Evolutionary conservation across 1,140 invertebrate genomes (phyloP).

Genomic region (Ceratina japonica): DNA sequence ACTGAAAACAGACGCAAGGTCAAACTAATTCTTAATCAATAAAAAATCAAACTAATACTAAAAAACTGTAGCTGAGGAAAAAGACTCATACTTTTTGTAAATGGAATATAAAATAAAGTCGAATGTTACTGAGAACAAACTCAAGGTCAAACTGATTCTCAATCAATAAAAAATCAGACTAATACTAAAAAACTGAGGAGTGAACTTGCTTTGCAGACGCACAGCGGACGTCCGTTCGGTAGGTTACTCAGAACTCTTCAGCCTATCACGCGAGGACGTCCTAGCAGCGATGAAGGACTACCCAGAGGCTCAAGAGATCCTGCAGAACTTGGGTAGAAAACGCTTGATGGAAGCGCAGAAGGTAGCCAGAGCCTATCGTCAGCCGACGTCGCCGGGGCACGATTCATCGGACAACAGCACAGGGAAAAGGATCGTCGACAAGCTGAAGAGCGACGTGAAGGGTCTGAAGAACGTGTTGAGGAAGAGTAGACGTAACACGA

Average conservation of each 20-base stretch:
- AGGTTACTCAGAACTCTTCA: constrained; percentile 97
- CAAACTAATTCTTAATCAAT: too few species aligned
- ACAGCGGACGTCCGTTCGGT: constrained; percentile 97
- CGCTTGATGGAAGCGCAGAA: constrained; percentile 89
- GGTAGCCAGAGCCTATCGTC: constrained; percentile 65
- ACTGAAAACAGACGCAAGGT: too few species aligned
- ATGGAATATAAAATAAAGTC: too few species aligned
- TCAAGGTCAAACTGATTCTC: too few species aligned
- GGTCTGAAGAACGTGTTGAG: constrained; percentile 85
- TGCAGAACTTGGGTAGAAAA: constrained; percentile 92
- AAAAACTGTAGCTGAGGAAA: too few species aligned
- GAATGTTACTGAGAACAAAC: too few species aligned
- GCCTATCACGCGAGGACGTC: constrained; percentile 96
- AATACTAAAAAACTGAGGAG: too few species aligned
- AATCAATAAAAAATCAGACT: too few species aligned
- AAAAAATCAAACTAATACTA: too few species aligned
- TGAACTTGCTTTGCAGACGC: constrained; percentile 82
- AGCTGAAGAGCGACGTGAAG: constrained; percentile 90
- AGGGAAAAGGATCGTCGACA: constrained; percentile 88
- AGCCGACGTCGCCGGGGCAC: constrained; percentile 73
- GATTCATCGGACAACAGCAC: constrained; percentile 84
- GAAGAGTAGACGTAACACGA: constrained; percentile 81
- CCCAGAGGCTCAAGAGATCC: constrained; percentile 96
- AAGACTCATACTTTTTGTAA: too few species aligned
- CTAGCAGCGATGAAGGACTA: constrained; percentile 97